Evolutionary conservation across 1,140 invertebrate species (phyloP).

Genomic region (Seison nebaliae): DNA sequence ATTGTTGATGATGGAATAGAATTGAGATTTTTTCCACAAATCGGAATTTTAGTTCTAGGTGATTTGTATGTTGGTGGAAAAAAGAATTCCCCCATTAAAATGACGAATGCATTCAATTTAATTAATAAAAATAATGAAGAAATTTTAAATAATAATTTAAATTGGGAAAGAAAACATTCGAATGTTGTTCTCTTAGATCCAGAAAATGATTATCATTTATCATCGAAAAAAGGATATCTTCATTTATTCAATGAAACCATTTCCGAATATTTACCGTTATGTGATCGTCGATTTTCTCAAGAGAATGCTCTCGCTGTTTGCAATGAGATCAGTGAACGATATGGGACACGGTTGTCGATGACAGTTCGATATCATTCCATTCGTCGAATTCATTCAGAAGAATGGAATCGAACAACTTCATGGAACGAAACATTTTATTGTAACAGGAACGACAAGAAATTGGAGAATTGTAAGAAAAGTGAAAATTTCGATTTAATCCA

Average conservation of each 20-base stretch:
- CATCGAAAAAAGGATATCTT: constrained; percentile 41
- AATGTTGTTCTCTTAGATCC: constrained; percentile 6
- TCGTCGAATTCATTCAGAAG: constrained; percentile 39
- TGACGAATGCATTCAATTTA: constrained; percentile 15
- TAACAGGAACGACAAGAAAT: not conserved
- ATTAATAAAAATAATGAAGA: too few species aligned
- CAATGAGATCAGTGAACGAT: constrained; percentile 8
- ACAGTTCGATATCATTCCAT: constrained; percentile 19
- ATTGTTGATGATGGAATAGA: constrained; percentile 62
- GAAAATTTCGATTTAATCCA: not conserved
- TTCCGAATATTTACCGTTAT: constrained; percentile 78
- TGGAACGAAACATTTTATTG: constrained; percentile 12
- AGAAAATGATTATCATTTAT: constrained; percentile 16
- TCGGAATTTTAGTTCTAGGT: constrained; percentile 80
- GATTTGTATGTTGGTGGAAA: constrained; percentile 55
- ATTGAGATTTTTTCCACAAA: constrained; percentile 75
- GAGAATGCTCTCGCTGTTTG: constrained; percentile 4
- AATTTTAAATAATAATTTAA: too few species aligned
- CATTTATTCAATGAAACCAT: constrained; percentile 81
- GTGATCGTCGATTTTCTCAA: constrained; percentile 56
- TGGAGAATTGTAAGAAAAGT: constrained; percentile 6
- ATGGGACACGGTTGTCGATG: constrained; percentile 5
- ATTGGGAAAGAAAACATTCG: too few species aligned
- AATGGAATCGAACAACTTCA: constrained; percentile 37
- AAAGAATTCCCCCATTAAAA: constrained; percentile 40